These are phyloP conservation scores for Chelonia mydas DNA, from an alignment of 2,797 vertebrate species.

Conservation along the genomic window DNA sequence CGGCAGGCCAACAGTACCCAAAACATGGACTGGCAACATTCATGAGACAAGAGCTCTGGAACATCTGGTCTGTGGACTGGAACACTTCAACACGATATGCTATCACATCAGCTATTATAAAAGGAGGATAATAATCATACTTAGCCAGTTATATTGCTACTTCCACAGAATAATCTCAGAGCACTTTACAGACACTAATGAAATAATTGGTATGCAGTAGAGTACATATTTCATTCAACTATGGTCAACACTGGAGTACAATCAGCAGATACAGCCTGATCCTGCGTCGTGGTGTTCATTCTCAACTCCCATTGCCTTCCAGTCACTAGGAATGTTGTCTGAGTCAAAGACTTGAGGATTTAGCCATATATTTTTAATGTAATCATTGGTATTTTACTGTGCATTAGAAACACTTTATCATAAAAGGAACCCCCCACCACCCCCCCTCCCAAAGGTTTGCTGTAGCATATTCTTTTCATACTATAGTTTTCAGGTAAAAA, in stretches of 20 bases:
- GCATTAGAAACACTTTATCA: background rate
- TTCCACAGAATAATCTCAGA: background rate
- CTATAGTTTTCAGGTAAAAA: rapidly evolving
- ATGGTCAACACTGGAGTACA: background rate
- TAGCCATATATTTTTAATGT: background rate
- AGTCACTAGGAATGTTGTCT: background rate
- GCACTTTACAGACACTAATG: background rate
- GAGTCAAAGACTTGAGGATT: background rate
- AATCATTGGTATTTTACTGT: background rate
- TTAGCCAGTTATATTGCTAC: background rate
- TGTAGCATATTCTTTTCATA: rapidly evolving
- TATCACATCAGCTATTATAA: background rate
- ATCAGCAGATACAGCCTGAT: background rate
- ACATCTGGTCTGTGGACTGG: background rate
- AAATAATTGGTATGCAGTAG: background rate
- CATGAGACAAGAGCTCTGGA: background rate
- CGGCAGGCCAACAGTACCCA: background rate
- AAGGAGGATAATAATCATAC: background rate
- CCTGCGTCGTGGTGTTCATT: background rate
- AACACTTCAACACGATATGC: background rate
- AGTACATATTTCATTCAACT: background rate
- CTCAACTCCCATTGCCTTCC: background rate
- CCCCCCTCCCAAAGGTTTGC: background rate
- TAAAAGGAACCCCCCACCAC: background rate
- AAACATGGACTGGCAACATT: background rate